phyloP scores from a whole-genome alignment of 2,113 vertebrate genomes.

The Acrocephalus arundinaceus region DNA sequence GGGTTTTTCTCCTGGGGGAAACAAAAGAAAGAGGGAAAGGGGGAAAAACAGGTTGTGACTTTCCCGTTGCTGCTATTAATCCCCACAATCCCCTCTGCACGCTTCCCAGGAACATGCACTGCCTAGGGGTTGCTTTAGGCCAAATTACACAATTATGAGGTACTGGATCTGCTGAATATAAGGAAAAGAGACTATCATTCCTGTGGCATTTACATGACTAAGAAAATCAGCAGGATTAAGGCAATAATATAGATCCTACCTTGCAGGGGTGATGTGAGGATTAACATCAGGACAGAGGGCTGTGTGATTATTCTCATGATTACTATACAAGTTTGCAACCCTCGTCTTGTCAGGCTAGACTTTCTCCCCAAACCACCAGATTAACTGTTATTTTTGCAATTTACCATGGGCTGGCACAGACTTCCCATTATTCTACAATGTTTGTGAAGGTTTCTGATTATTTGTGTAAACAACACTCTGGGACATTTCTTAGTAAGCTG shows the following conservation, averaged over 20 bases:
- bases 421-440: background rate
- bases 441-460: background rate
- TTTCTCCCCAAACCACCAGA: background rate
- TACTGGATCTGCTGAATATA: slow-evolving; percentile 2
- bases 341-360: background rate
- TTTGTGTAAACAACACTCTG: background rate
- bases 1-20: slow-evolving; percentile 92
- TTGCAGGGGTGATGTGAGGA: background rate
- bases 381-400: background rate
- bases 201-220: background rate
- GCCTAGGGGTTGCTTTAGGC: background rate
- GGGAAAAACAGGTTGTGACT: slow-evolving; percentile 22
- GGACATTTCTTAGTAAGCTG: background rate
- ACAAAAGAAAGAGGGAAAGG: slow-evolving; percentile 31
- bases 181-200: slow-evolving; percentile 22
- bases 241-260: slow-evolving; percentile 37
- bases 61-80: slow-evolving; percentile 27
- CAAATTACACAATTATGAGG: background rate
- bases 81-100: background rate
- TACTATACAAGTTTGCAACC: background rate
- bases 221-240: slow-evolving; percentile 47
- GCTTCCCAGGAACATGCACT: background rate
- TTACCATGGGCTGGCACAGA: background rate
- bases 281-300: slow-evolving; percentile 31
- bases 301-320: background rate